Base-by-base conservation (phyloP, 2,888 invertebrate species). In the Nysson spinosus region DNA sequence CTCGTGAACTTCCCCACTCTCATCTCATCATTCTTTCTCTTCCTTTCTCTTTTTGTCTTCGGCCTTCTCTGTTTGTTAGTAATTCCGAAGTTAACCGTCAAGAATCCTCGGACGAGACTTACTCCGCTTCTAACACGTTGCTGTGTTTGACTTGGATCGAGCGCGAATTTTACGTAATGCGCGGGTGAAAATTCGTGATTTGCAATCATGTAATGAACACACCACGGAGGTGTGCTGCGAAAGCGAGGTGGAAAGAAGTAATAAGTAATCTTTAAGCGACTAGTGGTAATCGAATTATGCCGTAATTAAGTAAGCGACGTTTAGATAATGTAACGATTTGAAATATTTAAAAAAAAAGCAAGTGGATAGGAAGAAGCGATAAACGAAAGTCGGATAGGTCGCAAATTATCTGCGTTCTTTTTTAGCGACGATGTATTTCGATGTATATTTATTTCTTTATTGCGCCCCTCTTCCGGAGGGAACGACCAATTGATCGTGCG, bases 391-490 rank as follows among this genome's bases (percentile, higher is more conserved):
- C 37, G 34, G 26, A 5, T 47, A 47, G 43, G 9, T 51, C 12
- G 34, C 4, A 44, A 34, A 28, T 46, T 4, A 46, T 17, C 14
- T 19, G 34, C 20, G 26, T 40, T 55, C 42, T 30, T 3, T 28
- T 26, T 40, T 28, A 47, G 14, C 24, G 44, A 43, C 24, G 51
- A 57, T 20, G 49, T 12, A 39, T 62, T 55, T 35, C 57, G 43
- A 43, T 44, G 40, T 34, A 42, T 66, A 55, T 70, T 58, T 58
- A 66, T 62, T 58, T 58, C 61, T 39, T n/a, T 12, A 49, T 34
- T 28, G 60, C 32, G 40, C 34, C 39, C 49, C 61, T 40, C 44
- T 28, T 55, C 35, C 44, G 30, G 49, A 55, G 26, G 46, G 19
- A 37, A 40, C 61, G 61, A 62, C 35, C 62, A 52, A 49, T 67